Evolutionary conservation across 2,888 invertebrate species (phyloP).

Genomic region (Torymus texanus): DNA sequence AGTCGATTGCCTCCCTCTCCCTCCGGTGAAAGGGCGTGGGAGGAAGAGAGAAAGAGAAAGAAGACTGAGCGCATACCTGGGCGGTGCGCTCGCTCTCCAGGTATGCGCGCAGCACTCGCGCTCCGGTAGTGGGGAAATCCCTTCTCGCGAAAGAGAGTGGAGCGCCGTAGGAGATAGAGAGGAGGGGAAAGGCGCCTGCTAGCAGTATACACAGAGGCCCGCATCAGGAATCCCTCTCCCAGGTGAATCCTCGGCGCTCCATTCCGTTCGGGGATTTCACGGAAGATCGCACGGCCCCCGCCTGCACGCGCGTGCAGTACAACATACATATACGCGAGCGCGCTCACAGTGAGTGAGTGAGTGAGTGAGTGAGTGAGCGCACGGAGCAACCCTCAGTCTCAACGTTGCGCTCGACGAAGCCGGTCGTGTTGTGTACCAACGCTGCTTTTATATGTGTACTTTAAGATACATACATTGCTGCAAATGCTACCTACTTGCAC

Average conservation of each 20-base stretch:
- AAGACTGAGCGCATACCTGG: neutral
- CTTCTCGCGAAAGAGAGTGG: too few species aligned
- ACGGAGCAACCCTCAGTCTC: slow-evolving; percentile 41
- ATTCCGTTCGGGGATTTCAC: neutral
- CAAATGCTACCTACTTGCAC: too few species aligned
- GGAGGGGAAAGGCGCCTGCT: too few species aligned
- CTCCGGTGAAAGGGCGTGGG: slow-evolving; percentile 20
- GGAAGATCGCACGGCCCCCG: neutral
- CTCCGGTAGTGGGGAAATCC: too few species aligned
- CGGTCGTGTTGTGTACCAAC: neutral
- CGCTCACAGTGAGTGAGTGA: neutral
- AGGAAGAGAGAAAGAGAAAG: slow-evolving; percentile 15
- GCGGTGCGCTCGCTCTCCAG: neutral
- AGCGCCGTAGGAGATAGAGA: too few species aligned
- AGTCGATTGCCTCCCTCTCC: neutral
- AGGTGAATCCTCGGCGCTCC: neutral
- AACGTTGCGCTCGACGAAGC: slow-evolving; percentile 18
- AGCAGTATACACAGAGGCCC: neutral
- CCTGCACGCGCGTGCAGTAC: too few species aligned
- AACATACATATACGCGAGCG: neutral
- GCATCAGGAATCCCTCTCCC: neutral
- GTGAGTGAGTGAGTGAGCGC: neutral
- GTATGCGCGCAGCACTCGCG: slow-evolving; percentile 5
- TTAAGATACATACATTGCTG: too few species aligned
- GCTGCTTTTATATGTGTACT: neutral